Evolutionary conservation across 2,797 vertebrate genomes (phyloP).

Genomic region (Sylvia borin): DNA sequence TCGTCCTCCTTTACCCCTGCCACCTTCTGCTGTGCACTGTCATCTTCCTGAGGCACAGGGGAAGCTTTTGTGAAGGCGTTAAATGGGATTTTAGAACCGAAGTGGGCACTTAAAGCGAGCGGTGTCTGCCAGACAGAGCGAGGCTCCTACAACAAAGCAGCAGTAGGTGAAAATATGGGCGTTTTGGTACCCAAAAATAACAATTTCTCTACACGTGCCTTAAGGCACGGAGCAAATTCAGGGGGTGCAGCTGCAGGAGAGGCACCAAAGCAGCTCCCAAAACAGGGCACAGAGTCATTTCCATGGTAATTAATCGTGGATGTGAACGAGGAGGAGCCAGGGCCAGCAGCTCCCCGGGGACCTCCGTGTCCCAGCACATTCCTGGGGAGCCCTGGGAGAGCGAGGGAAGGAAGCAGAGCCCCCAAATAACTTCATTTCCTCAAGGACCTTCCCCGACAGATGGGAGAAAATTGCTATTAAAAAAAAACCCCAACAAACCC

Average conservation of each 20-base stretch:
- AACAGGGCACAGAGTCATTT: conserved; percentile 58
- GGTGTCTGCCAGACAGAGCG: accelerated
- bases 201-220: not conserved
- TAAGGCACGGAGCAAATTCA: not conserved
- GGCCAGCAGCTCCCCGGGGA: not conserved
- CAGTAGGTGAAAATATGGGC: not conserved
- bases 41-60: not conserved
- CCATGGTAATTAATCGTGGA: conserved; percentile 73
- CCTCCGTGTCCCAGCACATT: not conserved
- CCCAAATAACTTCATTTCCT: conserved; percentile 47
- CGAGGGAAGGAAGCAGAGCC: not conserved
- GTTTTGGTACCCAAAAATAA: not conserved
- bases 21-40: not conserved
- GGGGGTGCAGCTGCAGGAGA: not conserved
- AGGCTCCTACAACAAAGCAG: not conserved
- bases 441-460: conserved; percentile 42
- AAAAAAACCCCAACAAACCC: not conserved
- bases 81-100: not conserved
- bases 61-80: not conserved
- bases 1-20: not conserved
- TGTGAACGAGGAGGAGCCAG: not conserved
- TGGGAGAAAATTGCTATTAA: conserved; percentile 66
- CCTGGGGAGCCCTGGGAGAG: not conserved
- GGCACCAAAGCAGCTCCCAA: not conserved
- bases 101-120: not conserved